Evolutionary conservation across 1,140 invertebrate genomes (phyloP), one percentile per base, ranked within the genome.

Genomic region (Periplaneta americana): DNA sequence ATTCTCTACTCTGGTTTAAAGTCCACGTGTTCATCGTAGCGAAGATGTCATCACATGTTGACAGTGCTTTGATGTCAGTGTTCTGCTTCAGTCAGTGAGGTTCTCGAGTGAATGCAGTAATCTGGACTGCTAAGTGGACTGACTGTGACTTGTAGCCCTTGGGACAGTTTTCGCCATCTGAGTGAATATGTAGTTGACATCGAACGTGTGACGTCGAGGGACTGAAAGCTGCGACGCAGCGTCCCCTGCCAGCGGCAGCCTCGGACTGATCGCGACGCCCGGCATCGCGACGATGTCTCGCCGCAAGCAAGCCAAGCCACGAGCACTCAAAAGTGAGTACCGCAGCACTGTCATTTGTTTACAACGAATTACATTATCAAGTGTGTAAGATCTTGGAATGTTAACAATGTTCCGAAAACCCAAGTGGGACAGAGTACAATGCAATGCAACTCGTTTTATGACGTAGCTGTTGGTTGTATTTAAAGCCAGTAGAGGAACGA

Each of bases 291-390:
- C 48, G 22, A 90, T 90, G 89, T 90, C 89, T 33, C 87, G 89
- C 75, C 86, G 89, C 82, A 90, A 90, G 83, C 89, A 90, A 84
- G 89, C 89, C 22, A 90, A 90, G 82, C 89, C 89, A n/a, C 85
- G 89, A 85, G 89, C 89, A 84, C 84, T 89, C 0, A 90, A 90
- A 87, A 86, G 89, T 90, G 86, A 90, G 88, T 87, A 57, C 22
- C 78, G n/a, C 11, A n/a, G 6, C 22, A 66, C 48, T 66, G 48
- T 1, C n/a, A n/a, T n/a, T n/a, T n/a, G n/a, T n/a, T n/a, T n/a
- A n/a, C n/a, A n/a, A n/a, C n/a, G n/a, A n/a, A n/a, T n/a, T n/a
- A n/a, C n/a, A n/a, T n/a, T n/a, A n/a, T n/a, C n/a, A n/a, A n/a
- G n/a, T n/a, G n/a, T n/a, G n/a, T n/a, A n/a, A n/a, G n/a, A n/a